Evolutionary conservation across 2,113 vertebrate species (phyloP).

Genomic region (Fulmarus glacialis): DNA sequence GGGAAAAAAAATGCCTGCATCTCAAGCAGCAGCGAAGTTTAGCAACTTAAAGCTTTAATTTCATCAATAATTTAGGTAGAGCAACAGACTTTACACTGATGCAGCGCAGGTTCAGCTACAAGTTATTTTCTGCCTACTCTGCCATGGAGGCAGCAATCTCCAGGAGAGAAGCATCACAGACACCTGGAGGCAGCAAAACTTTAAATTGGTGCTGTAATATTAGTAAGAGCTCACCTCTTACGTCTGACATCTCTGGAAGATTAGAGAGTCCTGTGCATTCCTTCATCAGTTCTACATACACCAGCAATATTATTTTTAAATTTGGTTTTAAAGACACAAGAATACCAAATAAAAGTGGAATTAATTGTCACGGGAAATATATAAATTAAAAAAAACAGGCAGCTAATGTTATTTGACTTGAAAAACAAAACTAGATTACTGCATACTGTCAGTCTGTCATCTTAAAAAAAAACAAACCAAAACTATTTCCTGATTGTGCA

Average conservation of each 20-base stretch:
- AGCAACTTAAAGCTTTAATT: not conserved
- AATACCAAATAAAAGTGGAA: not conserved
- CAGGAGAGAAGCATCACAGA: not conserved
- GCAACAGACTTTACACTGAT: not conserved
- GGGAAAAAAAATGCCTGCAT: not conserved
- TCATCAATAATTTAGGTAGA: not conserved
- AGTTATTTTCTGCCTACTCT: not conserved
- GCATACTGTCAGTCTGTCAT: not conserved
- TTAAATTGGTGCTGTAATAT: not conserved
- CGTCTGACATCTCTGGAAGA: not conserved
- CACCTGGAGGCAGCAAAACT: not conserved
- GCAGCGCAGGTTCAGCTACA: not conserved
- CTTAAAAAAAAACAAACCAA: not conserved
- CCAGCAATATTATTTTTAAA: not conserved
- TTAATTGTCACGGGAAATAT: not conserved
- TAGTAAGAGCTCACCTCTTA: not conserved
- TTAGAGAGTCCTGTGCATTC: not conserved
- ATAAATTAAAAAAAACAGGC: not conserved
- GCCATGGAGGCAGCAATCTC: not conserved
- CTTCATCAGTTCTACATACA: not conserved
- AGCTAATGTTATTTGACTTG: not conserved
- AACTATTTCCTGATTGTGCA: constrained; percentile 7
- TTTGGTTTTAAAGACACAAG: not conserved
- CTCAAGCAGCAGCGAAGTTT: not conserved
- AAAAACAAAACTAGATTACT: not conserved